These are phyloP conservation scores for Clavelina lepadiformis DNA, from an alignment of 23 tunicate genomes.

Conservation along the genomic window DNA sequence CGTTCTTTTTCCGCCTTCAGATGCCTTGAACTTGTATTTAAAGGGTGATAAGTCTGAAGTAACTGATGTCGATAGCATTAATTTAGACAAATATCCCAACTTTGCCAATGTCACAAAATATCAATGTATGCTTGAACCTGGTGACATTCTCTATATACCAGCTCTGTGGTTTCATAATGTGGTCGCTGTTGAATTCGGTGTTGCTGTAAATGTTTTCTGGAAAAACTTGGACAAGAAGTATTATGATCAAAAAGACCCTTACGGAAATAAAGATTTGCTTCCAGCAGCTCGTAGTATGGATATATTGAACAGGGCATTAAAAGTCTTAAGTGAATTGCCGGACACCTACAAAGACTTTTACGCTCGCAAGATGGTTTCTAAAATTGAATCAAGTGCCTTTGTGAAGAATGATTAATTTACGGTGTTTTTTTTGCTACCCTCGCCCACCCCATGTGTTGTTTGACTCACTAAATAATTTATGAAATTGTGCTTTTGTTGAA, in stretches of 20 bases:
- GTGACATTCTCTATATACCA: slow-evolving; percentile 90
- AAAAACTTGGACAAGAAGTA: slow-evolving; percentile 44
- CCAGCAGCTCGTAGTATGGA: slow-evolving; percentile 87
- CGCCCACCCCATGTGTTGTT: no score
- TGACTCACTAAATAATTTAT: no score
- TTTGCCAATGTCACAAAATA: slow-evolving; percentile 46
- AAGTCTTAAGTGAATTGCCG: slow-evolving; percentile 62
- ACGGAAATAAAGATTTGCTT: slow-evolving; percentile 86
- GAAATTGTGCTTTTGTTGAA: no score
- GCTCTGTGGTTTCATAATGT: slow-evolving; percentile 99
- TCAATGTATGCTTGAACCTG: slow-evolving; percentile 57
- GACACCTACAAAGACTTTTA: slow-evolving; percentile 83
- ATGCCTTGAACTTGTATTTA: slow-evolving; percentile 68
- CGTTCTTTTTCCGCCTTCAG: slow-evolving; percentile 80
- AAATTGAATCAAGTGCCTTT: no score
- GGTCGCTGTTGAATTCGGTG: slow-evolving; percentile 72
- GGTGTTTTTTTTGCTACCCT: no score
- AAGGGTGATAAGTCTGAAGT: slow-evolving; percentile 80
- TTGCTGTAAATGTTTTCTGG: slow-evolving; percentile 96
- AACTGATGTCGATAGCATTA: slow-evolving; percentile 52
- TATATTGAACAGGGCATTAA: slow-evolving; percentile 54
- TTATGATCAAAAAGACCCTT: slow-evolving; percentile 83
- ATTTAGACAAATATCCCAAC: slow-evolving; percentile 54
- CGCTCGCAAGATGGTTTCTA: slow-evolving; percentile 63
- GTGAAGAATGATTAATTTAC: neutral